Evolutionary conservation across 30 jellyfish, hydroid and myxozoan species (phyloP).

Genomic region (Turritopsis rubra): DNA sequence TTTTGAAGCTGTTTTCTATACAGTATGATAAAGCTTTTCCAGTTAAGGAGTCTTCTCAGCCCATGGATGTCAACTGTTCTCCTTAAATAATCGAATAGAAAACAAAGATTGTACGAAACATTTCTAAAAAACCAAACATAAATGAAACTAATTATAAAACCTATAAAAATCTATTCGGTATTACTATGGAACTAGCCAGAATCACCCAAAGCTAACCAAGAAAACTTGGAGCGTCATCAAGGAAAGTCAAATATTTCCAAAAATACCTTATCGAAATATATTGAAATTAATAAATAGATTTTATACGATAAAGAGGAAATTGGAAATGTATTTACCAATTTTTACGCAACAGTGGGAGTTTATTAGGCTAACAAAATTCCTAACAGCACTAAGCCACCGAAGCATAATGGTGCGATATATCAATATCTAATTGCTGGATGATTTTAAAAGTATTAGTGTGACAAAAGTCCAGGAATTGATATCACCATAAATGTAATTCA

Average conservation of each 20-base stretch:
- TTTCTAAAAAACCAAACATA: not conserved
- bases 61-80: not conserved
- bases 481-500: not conserved
- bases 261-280: not conserved
- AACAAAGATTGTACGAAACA: not conserved
- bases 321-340: not conserved
- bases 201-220: not conserved
- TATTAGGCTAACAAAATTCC: no score
- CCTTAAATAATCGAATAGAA: not conserved
- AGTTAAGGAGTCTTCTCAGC: not conserved
- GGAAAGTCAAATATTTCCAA: not conserved
- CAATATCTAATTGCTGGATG: not conserved
- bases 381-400: no score
- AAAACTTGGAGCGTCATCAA: not conserved
- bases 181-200: no score
- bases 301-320: not conserved
- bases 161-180: not conserved
- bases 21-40: not conserved
- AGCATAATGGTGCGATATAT: not conserved
- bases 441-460: not conserved
- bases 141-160: not conserved
- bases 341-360: no score
- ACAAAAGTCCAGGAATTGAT: not conserved
- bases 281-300: no score
- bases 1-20: not conserved